Evolutionary conservation across 2,113 vertebrate genomes (phyloP).

Genomic region (Geococcyx californianus): DNA sequence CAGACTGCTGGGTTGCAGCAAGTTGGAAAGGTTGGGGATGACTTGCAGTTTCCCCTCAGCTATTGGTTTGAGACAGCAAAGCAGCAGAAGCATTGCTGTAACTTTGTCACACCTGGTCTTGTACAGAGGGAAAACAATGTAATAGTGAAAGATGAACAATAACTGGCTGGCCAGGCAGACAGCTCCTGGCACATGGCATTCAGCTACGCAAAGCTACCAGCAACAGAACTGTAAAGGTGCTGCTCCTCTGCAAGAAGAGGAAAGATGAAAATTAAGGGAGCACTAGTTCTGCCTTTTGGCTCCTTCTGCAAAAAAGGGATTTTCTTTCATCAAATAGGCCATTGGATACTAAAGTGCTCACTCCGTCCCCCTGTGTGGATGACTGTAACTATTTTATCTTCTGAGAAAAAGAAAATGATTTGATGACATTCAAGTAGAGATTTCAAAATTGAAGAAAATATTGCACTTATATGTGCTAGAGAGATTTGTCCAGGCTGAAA

Average conservation of each 20-base stretch:
- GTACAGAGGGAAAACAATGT: background rate
- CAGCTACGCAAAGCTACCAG: background rate
- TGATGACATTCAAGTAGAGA: background rate
- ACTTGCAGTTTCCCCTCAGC: background rate
- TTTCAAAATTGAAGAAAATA: background rate
- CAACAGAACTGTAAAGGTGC: fast-evolving
- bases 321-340: background rate
- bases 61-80: background rate
- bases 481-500: background rate
- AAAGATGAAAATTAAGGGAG: background rate
- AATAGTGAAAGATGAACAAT: background rate
- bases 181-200: background rate
- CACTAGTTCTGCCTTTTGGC: background rate
- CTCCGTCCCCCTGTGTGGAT: background rate
- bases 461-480: background rate
- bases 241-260: background rate
- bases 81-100: background rate
- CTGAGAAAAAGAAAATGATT: background rate
- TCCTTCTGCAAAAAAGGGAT: background rate
- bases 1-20: background rate
- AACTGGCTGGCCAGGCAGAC: background rate
- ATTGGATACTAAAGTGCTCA: background rate
- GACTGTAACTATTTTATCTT: background rate
- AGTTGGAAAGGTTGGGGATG: background rate
- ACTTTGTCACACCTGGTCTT: background rate